Evolutionary conservation across 2,797 vertebrate genomes (phyloP).

Genomic region (Chelon labrosus): DNA sequence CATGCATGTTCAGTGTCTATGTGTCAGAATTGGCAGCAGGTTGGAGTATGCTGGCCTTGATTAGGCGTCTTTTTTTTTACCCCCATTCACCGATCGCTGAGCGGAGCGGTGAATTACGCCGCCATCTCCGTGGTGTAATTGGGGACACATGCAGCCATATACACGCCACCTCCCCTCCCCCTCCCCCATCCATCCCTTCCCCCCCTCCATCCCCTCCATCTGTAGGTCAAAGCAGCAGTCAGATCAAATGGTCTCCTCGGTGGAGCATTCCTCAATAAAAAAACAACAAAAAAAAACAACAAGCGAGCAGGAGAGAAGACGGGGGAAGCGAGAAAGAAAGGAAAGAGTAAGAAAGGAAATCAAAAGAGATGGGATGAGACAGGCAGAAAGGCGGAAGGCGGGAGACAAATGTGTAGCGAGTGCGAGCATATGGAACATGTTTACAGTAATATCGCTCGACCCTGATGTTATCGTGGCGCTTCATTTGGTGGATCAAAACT

Average conservation of each 20-base stretch:
- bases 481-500: conserved; percentile 58
- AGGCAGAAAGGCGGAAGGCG: conserved; percentile 22
- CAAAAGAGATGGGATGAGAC: conserved; percentile 52
- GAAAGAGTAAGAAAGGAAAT: conserved; percentile 47
- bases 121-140: conserved; percentile 78
- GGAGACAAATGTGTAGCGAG: conserved; percentile 41
- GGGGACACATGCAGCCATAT: conserved; percentile 82
- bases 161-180: conserved; percentile 25
- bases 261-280: conserved; percentile 72
- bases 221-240: conserved; percentile 72
- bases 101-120: conserved; percentile 75
- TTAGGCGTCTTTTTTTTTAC: conserved; percentile 61
- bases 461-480: conserved; percentile 71
- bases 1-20: conserved; percentile 33
- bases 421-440: conserved; percentile 79
- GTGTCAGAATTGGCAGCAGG: conserved; percentile 69
- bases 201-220: conserved; percentile 35
- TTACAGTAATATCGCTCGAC: conserved; percentile 64
- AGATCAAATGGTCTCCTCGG: conserved; percentile 79
- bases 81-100: conserved; percentile 65
- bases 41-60: conserved; percentile 76
- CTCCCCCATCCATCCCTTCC: conserved; percentile 38
- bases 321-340: background rate
- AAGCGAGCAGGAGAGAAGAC: conserved; percentile 44
- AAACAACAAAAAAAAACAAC: conserved; percentile 47